These are phyloP conservation scores for Todus mexicanus DNA, from an alignment of 2,797 vertebrate genomes.

Conservation along the genomic window DNA sequence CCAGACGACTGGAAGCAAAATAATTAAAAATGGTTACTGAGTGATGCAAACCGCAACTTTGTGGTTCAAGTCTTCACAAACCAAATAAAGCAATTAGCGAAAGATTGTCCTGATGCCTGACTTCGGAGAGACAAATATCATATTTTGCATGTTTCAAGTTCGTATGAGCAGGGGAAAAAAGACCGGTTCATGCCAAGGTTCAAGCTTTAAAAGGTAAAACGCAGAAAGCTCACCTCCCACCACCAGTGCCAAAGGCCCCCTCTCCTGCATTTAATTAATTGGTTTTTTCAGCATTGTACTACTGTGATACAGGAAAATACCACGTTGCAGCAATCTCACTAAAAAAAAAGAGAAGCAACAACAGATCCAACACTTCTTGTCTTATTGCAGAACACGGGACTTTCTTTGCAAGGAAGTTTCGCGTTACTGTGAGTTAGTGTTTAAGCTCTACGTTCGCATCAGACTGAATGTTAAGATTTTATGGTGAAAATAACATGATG, in stretches of 20 bases:
- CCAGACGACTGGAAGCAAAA: background rate
- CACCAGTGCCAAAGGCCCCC: background rate
- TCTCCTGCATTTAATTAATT: background rate
- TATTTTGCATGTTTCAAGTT: background rate
- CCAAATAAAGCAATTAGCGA: slow-evolving; percentile 39
- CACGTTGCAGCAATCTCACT: background rate
- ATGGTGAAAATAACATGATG: background rate
- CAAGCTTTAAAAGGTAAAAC: background rate
- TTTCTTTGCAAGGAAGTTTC: background rate
- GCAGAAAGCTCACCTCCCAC: background rate
- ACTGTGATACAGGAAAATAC: background rate
- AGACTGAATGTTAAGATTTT: background rate
- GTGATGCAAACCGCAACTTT: background rate
- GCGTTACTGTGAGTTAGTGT: background rate
- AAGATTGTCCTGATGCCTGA: background rate
- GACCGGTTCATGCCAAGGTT: background rate
- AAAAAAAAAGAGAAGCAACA: background rate
- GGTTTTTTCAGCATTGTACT: background rate
- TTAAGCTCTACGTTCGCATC: background rate
- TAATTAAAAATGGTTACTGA: slow-evolving; percentile 27
- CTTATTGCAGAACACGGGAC: background rate
- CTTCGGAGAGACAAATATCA: background rate
- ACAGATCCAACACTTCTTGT: background rate
- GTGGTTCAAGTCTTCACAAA: slow-evolving; percentile 21
- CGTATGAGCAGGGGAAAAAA: background rate